These are phyloP conservation scores for Oxyruncus cristatus DNA, from an alignment of 2,113 vertebrate genomes.

Conservation along the genomic window DNA sequence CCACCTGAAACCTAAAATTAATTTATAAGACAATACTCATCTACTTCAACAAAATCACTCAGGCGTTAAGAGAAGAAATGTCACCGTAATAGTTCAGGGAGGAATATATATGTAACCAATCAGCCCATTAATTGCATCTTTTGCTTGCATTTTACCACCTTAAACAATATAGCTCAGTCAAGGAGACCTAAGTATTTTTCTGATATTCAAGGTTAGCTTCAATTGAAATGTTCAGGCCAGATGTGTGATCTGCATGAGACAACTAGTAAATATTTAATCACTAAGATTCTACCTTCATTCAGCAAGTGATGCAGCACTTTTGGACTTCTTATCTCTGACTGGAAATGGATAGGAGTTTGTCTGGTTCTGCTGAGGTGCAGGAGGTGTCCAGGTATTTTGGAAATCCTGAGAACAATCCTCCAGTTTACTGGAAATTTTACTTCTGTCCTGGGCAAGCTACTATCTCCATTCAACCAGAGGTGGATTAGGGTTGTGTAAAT, in stretches of 20 bases:
- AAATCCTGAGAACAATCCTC: neutral
- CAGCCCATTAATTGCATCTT: constrained; percentile 14
- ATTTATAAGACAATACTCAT: constrained; percentile 15
- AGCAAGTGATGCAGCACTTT: neutral
- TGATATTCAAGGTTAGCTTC: neutral
- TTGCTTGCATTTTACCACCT: neutral
- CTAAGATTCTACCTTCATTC: neutral
- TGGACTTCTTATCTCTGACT: neutral
- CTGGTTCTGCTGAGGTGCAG: neutral
- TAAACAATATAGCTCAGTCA: neutral
- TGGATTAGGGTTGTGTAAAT: neutral
- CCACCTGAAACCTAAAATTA: neutral
- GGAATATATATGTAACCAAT: constrained; percentile 10
- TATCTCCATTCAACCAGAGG: neutral
- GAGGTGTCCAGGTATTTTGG: neutral
- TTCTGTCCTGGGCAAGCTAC: neutral
- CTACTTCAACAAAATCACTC: neutral
- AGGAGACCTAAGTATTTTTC: neutral
- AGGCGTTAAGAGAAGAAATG: constrained; percentile 23
- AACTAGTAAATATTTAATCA: neutral
- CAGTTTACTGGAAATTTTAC: neutral
- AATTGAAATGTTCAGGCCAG: neutral
- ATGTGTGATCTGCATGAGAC: neutral
- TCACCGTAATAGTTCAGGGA: neutral
- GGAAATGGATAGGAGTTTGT: neutral